phyloP scores from a whole-genome alignment of 2,797 vertebrate genomes.

The Siniperca obscura region DNA sequence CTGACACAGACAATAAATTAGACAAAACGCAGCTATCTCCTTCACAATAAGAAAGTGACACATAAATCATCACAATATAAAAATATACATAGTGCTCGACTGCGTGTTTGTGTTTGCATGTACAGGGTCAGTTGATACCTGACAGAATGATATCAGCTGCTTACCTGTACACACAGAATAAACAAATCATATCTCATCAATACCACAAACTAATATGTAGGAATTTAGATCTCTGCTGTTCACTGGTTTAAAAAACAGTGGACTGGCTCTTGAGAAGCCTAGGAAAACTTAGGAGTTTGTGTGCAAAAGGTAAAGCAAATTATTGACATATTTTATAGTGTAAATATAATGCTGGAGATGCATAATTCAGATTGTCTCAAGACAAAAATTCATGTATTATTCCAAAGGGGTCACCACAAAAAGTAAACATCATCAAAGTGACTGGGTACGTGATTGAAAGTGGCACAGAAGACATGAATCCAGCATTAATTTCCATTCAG shows the following conservation, averaged over 20 bases:
- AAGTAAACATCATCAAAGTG: conserved; percentile 23
- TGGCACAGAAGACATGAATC: conserved; percentile 26
- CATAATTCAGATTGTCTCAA: neutral
- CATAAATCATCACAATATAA: conserved; percentile 28
- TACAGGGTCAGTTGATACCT: neutral
- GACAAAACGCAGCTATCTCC: conserved; percentile 38
- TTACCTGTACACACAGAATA: conserved; percentile 16
- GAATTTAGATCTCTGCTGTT: neutral
- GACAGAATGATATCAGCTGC: conserved; percentile 5
- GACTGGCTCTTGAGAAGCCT: neutral
- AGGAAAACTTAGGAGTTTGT: neutral
- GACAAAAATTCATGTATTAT: conserved; percentile 4
- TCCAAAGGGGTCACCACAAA: conserved; percentile 6
- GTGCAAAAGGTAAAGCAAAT: conserved; percentile 11
- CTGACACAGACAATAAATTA: conserved; percentile 74
- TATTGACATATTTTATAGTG: conserved; percentile 4
- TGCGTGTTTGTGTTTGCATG: conserved; percentile 9
- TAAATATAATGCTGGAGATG: conserved; percentile 9
- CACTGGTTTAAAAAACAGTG: neutral
- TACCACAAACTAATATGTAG: conserved; percentile 1
- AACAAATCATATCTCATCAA: conserved; percentile 11
- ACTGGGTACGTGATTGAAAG: conserved; percentile 1
- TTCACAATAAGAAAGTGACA: conserved; percentile 61
- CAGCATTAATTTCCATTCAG: conserved; percentile 14
- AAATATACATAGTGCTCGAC: conserved; percentile 38